Percentiles rank a stretch among this genome's conserved stretches.
These are phyloP conservation scores for Pocillopora verrucosa DNA, from an alignment of 64 coral and sea anemone genomes.

Conservation along the genomic window DNA sequence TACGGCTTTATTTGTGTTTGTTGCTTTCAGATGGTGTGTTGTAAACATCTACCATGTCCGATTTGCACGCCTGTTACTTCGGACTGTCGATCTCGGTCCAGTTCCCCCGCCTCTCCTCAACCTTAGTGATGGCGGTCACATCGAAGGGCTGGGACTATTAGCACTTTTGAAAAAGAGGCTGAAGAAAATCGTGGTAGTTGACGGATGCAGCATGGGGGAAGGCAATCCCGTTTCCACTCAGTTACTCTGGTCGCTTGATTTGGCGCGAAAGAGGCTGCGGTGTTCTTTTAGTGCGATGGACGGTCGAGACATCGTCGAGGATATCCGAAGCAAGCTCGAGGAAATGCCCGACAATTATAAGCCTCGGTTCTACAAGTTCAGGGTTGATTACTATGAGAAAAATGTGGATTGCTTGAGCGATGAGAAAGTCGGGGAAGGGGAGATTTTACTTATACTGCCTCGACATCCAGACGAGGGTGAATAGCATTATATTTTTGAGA, in stretches of 20 bases:
- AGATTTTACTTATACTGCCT: constrained; percentile 58
- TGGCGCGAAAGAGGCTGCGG: constrained; percentile 65
- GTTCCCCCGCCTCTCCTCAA: constrained; percentile 67
- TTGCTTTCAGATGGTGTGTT: constrained; percentile 61
- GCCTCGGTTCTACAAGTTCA: constrained; percentile 61
- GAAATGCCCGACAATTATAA: background rate
- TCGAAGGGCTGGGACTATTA: constrained; percentile 74
- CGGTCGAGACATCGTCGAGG: constrained; percentile 65
- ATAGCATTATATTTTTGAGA: background rate
- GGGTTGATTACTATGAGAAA: constrained; percentile 61
- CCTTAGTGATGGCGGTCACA: constrained; percentile 78
- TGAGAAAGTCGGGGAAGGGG: constrained; percentile 54
- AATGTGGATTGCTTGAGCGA: background rate
- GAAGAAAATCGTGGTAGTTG: constrained; percentile 71
- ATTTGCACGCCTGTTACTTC: constrained; percentile 61
- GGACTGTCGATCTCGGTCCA: constrained; percentile 69
- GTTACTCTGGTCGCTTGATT: constrained; percentile 57
- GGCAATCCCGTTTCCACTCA: background rate
- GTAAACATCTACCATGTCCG: constrained; percentile 78
- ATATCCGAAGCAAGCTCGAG: constrained; percentile 34
- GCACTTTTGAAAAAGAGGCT: constrained; percentile 70
- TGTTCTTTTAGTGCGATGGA: constrained; percentile 81
- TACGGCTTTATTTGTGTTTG: background rate
- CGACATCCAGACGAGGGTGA: constrained; percentile 19
- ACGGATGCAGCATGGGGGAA: constrained; percentile 36